Conservation (phyloP, 2,113 vertebrate genomes). For the Montifringilla adamsi region DNA sequence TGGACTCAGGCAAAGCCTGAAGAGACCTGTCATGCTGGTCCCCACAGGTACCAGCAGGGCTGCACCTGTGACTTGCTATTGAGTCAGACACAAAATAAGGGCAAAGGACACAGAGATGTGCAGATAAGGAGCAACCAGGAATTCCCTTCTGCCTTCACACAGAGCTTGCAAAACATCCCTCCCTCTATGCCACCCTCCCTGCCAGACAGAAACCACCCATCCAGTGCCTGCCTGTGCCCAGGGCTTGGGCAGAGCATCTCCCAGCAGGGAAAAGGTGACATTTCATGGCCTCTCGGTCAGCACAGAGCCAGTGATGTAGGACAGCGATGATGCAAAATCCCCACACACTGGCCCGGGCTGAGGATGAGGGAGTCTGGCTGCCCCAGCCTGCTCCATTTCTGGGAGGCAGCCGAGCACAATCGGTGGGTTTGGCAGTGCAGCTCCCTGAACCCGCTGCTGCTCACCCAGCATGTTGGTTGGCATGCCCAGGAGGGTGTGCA, state of each 20-base stretch:
- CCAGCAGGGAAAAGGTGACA: not conserved
- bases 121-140: not conserved
- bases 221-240: not conserved
- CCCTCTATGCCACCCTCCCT: not conserved
- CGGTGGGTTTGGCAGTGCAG: not conserved
- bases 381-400: not conserved
- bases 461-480: conserved; percentile 95
- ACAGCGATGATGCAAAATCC: not conserved
- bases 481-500: conserved; percentile 94
- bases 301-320: not conserved
- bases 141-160: not conserved
- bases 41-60: not conserved
- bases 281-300: fast-evolving
- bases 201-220: not conserved
- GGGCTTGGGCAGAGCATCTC: not conserved
- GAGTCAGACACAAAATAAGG: not conserved
- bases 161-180: not conserved
- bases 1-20: not conserved
- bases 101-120: not conserved
- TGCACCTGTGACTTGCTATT: not conserved
- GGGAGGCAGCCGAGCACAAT: fast-evolving
- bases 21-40: not conserved
- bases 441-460: not conserved
- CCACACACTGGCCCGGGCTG: fast-evolving
- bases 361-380: fast-evolving